phyloP scores from a whole-genome alignment of 2,113 vertebrate species.

The Tachysurus fulvidraco region DNA sequence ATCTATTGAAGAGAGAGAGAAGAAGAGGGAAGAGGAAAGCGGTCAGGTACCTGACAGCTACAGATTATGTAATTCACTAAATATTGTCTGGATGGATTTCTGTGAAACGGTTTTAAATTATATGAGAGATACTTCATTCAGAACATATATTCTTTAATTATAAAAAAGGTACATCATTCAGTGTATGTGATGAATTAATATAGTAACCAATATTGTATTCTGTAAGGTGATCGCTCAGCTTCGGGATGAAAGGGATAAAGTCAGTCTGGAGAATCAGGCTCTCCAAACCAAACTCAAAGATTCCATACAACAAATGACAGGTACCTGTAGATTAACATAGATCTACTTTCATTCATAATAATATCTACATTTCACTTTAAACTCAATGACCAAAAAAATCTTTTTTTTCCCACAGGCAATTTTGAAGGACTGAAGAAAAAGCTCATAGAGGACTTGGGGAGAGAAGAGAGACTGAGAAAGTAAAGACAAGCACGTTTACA shows the following conservation, averaged over 20 bases:
- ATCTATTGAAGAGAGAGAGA: slow-evolving; percentile 75
- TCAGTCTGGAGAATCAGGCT: slow-evolving; percentile 76
- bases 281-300: slow-evolving; percentile 75
- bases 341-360: background rate
- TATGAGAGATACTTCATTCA: background rate
- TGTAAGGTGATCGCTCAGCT: slow-evolving; percentile 69
- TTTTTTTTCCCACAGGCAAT: slow-evolving; percentile 76
- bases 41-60: slow-evolving; percentile 73
- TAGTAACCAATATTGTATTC: slow-evolving; percentile 1
- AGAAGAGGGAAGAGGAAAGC: slow-evolving; percentile 73
- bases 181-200: background rate
- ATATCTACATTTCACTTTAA: background rate
- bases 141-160: background rate
- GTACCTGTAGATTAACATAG: slow-evolving; percentile 68
- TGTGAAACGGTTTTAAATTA: background rate
- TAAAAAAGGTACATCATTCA: background rate
- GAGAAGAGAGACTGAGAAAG: slow-evolving; percentile 83
- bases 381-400: background rate
- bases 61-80: slow-evolving; percentile 3
- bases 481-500: slow-evolving; percentile 63
- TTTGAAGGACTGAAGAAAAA: slow-evolving; percentile 82
- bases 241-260: slow-evolving; percentile 72
- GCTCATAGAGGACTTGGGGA: slow-evolving; percentile 82
- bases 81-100: background rate
- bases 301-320: slow-evolving; percentile 79